A percentile compares a stretch with the other conserved stretches of the same genome.
These are phyloP conservation scores for Scatophagus argus DNA, from an alignment of 2,113 vertebrate genomes.

Conservation along the genomic window DNA sequence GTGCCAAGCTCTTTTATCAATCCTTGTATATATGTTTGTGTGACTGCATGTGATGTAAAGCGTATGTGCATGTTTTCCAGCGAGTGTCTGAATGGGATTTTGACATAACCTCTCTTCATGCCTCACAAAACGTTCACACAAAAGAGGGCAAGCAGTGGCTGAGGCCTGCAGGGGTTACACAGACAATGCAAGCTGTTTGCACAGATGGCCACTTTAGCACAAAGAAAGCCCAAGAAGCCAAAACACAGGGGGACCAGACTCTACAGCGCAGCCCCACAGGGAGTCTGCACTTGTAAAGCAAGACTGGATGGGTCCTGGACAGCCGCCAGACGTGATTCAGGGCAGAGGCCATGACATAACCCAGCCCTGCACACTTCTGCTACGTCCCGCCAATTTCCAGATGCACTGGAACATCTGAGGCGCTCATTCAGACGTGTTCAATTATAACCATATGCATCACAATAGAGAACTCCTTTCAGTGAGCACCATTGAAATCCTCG, in stretches of 20 bases:
- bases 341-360: slow-evolving; percentile 41
- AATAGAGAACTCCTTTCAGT: slow-evolving; percentile 31
- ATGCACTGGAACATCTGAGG: slow-evolving; percentile 49
- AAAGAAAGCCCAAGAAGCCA: slow-evolving; percentile 60
- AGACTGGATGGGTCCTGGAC: slow-evolving; percentile 37
- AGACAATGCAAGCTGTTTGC: slow-evolving; percentile 66
- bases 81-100: slow-evolving; percentile 50
- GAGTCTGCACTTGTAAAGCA: slow-evolving; percentile 32
- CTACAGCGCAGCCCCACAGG: slow-evolving; percentile 35
- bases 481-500: slow-evolving; percentile 17
- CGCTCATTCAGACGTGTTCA: slow-evolving; percentile 55
- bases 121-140: slow-evolving; percentile 49
- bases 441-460: slow-evolving; percentile 57
- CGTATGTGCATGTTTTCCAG: slow-evolving; percentile 36
- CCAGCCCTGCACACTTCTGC: slow-evolving; percentile 51
- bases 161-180: slow-evolving; percentile 40
- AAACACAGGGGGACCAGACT: slow-evolving; percentile 47
- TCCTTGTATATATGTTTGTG: not conserved
- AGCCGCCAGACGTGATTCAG: slow-evolving; percentile 45
- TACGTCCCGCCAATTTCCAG: slow-evolving; percentile 49
- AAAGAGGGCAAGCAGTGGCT: slow-evolving; percentile 25
- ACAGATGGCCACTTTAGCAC: slow-evolving; percentile 76
- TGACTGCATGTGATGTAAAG: slow-evolving; percentile 1
- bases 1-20: slow-evolving; percentile 39
- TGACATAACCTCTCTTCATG: slow-evolving; percentile 34